Base-by-base conservation (phyloP, 2,888 invertebrate species). In the Stenolophus ochropezus region DNA sequence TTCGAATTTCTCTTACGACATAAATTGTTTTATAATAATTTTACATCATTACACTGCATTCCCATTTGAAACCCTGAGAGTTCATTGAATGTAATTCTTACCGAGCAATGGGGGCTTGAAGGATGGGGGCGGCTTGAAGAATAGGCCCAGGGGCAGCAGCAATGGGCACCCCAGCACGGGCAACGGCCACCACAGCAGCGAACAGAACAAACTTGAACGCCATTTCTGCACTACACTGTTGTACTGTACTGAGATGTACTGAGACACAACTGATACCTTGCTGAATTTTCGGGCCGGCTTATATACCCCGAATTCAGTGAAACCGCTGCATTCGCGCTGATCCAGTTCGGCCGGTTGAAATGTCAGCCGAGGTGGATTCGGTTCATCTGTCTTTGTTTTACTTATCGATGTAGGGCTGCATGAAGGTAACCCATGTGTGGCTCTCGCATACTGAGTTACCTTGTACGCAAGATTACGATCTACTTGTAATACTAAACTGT, bases 101-200 rank as follows among this genome's bases (percentile, higher is more conserved):
- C 78, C 25, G 42, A 11, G 78, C 78, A 78, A 77, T 27, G 8
- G 76, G 42, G 42, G 42, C 42, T 11, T 14, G 8, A n/a, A 47
- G 47, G 53, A 21, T 25, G 27, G 79, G 78, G 2, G 25, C 69
- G 2, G 79, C 79, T 6, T 79, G 69, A 11, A 49, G 27, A 18
- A 73, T 20, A 0, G 73, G 73, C 0, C 47, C 42, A 4, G 77
- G 16, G 8, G 75, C 65, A 6, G 75, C 75, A 25, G 81, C 75
- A 14, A 65, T 75, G n/a, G 65, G 83, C 90, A 83, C 53, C 18
- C 85, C 85, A 81, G 85, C 86, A 42, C 82, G 82, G 16, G 85
- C 85, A 16, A 83, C 82, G 21, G 85, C 84, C 75, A 85, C 83
- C n/a, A 85, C 56, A 42, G 85, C 84, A 33, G 83, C 82, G 53